Evolutionary conservation across 2,888 invertebrate genomes (phyloP).

Genomic region (Drosophila fungiperda): DNA sequence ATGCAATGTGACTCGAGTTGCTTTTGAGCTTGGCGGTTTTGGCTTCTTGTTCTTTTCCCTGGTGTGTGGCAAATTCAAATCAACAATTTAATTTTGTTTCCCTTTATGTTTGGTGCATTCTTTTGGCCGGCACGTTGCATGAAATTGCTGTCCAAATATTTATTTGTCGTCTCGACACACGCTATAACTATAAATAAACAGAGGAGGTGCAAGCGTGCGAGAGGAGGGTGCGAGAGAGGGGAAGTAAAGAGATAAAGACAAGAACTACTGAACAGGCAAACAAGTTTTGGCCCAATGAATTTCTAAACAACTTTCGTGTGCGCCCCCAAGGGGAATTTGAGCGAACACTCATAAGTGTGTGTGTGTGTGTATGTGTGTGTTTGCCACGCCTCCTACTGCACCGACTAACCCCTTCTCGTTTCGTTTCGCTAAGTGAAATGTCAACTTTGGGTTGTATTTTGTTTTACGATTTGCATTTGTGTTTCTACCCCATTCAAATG

Average conservation of each 20-base stretch:
- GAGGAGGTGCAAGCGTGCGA: constrained; percentile 22
- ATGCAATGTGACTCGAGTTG: constrained; percentile 45
- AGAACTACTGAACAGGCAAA: constrained; percentile 11
- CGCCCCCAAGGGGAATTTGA: constrained; percentile 30
- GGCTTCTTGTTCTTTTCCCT: neutral
- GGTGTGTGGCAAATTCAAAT: constrained; percentile 47
- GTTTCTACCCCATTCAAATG: constrained; percentile 34
- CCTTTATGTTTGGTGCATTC: constrained; percentile 12
- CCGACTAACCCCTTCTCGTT: neutral
- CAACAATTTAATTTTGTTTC: constrained; percentile 34
- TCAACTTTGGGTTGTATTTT: constrained; percentile 61
- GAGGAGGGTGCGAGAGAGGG: constrained; percentile 19
- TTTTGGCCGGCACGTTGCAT: constrained; percentile 55
- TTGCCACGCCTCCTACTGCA: neutral
- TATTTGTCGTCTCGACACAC: constrained; percentile 60
- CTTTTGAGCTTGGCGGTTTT: constrained; percentile 24
- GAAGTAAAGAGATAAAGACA: neutral
- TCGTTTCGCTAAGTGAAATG: constrained; percentile 65
- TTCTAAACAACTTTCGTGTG: constrained; percentile 64
- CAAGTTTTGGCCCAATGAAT: constrained; percentile 68
- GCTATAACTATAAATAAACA: constrained; percentile 59
- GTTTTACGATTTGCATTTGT: constrained; percentile 56
- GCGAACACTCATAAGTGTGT: constrained; percentile 1
- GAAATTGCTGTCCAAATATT: constrained; percentile 62
- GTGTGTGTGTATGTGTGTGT: neutral